phyloP scores from a whole-genome alignment of 2,113 vertebrate species.

The Nasalis larvatus region DNA sequence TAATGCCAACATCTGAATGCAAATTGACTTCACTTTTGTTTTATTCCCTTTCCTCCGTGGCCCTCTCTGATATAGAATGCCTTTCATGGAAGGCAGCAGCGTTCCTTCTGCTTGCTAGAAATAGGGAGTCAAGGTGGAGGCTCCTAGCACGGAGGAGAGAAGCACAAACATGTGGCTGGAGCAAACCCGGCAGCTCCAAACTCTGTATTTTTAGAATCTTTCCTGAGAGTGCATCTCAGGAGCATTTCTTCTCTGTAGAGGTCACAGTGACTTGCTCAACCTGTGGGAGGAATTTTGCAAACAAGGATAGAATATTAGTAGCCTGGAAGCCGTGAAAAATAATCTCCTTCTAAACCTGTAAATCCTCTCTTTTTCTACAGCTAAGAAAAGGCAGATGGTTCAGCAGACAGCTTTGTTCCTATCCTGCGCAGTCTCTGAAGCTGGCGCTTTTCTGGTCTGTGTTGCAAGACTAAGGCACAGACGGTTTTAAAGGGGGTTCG shows the following conservation, averaged over 20 bases:
- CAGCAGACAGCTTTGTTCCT: neutral
- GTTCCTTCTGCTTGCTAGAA: neutral
- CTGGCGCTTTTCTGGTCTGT: neutral
- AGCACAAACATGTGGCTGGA: fast-evolving
- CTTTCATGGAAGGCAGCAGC: neutral
- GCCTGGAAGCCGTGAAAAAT: neutral
- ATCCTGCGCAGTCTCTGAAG: neutral
- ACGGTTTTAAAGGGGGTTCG: neutral
- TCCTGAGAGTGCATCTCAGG: neutral
- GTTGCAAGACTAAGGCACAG: neutral
- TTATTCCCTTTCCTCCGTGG: neutral
- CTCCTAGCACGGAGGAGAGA: neutral
- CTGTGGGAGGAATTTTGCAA: neutral
- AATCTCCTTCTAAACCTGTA: neutral
- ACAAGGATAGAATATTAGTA: neutral
- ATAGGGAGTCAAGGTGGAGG: no score
- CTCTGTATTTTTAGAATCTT: neutral
- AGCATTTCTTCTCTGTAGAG: neutral
- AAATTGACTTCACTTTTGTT: constrained; percentile 58
- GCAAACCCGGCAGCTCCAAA: neutral
- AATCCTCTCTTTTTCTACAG: neutral
- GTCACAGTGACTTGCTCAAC: neutral
- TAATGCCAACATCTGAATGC: constrained; percentile 68
- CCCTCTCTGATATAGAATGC: neutral
- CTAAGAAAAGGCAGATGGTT: neutral